Evolutionary conservation across 2,113 vertebrate species (phyloP), one percentile per base, ranked within the genome.

Genomic region (Mugil cephalus): DNA sequence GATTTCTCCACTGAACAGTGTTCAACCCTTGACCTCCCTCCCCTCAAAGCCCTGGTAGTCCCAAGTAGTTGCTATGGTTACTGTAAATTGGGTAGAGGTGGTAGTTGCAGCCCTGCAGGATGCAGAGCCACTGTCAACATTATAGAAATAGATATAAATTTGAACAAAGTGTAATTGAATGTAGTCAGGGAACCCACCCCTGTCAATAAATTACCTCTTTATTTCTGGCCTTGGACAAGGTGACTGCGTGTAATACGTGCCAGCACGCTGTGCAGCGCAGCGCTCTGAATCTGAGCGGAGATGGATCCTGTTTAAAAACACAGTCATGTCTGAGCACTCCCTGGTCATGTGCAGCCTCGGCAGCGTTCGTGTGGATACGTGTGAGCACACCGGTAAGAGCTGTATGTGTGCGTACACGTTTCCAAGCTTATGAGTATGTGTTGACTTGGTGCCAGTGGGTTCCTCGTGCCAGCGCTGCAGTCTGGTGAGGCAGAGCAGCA

Each of bases 31-130:
- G 89, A 89, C 90, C 89, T 74, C 40, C 74, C 52, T 77, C 72
- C 81, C 81, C 86, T 85, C 70, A 39, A 71, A 86, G 80, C 77
- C 80, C 76, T 35, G 24, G 69, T 54, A 50, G 80, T 79, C 75
- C 82, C 61, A 75, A 80, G 69, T 63, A 69, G 91, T 92, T 91
- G 89, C 91, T 85, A 91, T 92, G 90, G 91, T 89, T 84, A 91
- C 91, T 46, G 62, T 64, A 72, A 82, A 88, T 77, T 52, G 18
- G 80, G 34, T 35, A 65, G 58, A 52, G n/a, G 56, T 13, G 24
- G 68, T 50, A 14, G 45, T 79, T 61, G 63, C 67, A 60, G 76
- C 78, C 63, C 60, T 66, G 78, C 74, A 74, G 67, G 75, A 79
- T 64, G 69, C 69, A 47, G 77, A 75, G 52, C 63, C 4, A 24